Evolutionary conservation across 2,113 vertebrate genomes (phyloP), one percentile per base, ranked within the genome.

Genomic region (Equus przewalskii): DNA sequence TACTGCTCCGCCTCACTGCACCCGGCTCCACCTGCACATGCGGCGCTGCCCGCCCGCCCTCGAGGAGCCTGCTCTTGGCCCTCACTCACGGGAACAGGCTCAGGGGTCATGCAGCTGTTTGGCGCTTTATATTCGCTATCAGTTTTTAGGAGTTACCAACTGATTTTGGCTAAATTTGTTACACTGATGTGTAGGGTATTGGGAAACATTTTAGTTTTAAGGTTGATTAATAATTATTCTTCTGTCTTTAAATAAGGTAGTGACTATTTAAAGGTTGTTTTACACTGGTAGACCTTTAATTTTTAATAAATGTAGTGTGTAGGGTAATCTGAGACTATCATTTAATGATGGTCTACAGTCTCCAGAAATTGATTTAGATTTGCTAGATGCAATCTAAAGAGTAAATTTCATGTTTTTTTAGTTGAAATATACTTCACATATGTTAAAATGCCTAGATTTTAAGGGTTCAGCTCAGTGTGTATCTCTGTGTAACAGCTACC

Each of bases 141-240:
- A 58, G 30, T 21, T 79, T 87, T 80, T 88, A 46, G 26, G 26
- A 51, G 6, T 62, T 67, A 28, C 72, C 82, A 30, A 58, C 19
- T 80, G 62, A 49, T 41, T 94, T 85, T 60, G 44, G 44, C 80
- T 75, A 8, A 89, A 49, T 80, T 69, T 92, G 36, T 41, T 89
- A 6, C 5, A 36, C 28, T 62, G 22, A 44, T 21, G 3, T 10
- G 3, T 10, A 58, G 24, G 60, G 0, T 83, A n/a, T 46, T 54
- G 56, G 44, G 30, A 81, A 73, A 72, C 51, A 36, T 91, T 91
- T 90, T 93, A 69, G 51, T 67, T 84, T 81, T 83, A 49, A 49
- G 18, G 5, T 70, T 84, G 70, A 64, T 81, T 80, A 62, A n/a
- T 79, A 62, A 67, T 85, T 81, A 16, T 54, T 84, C 22, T 46